phyloP scores from a whole-genome alignment of 2,113 vertebrate species.

The Parotia lawesii region DNA sequence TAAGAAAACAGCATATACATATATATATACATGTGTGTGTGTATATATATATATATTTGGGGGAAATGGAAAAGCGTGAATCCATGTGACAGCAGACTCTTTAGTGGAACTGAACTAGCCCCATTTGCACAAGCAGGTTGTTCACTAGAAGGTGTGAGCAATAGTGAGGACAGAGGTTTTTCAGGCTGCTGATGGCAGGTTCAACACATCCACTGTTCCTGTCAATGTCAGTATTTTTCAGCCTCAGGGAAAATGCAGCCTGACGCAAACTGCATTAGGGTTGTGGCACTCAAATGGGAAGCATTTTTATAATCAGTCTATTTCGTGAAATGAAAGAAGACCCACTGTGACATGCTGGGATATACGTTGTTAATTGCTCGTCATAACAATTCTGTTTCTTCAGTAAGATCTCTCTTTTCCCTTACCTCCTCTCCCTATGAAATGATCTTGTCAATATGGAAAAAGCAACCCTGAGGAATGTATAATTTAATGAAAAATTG shows the following conservation, averaged over 20 bases:
- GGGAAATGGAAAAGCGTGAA: neutral
- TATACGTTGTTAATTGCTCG: slow-evolving; percentile 52
- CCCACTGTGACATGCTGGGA: slow-evolving; percentile 29
- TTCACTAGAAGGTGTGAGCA: neutral
- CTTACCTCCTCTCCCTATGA: slow-evolving; percentile 60
- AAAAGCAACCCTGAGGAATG: slow-evolving; percentile 52
- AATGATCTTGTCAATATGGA: slow-evolving; percentile 72
- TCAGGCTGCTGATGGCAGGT: neutral
- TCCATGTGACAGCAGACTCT: neutral
- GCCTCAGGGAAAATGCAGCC: neutral
- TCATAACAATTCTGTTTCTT: slow-evolving; percentile 17
- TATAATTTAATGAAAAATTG: slow-evolving; percentile 53
- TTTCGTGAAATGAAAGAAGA: slow-evolving; percentile 15
- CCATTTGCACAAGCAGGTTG: neutral
- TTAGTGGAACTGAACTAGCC: neutral
- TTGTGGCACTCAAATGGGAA: neutral
- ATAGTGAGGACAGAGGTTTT: slow-evolving; percentile 8
- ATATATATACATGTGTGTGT: neutral
- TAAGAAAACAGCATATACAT: neutral
- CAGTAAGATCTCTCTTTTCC: slow-evolving; percentile 16
- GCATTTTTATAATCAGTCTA: slow-evolving; percentile 32
- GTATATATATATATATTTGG: neutral
- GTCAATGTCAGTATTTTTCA: slow-evolving; percentile 37
- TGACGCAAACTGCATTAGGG: neutral
- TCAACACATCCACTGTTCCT: neutral